phyloP scores from a whole-genome alignment of 64 coral and sea anemone species.

The Montipora foliosa region DNA sequence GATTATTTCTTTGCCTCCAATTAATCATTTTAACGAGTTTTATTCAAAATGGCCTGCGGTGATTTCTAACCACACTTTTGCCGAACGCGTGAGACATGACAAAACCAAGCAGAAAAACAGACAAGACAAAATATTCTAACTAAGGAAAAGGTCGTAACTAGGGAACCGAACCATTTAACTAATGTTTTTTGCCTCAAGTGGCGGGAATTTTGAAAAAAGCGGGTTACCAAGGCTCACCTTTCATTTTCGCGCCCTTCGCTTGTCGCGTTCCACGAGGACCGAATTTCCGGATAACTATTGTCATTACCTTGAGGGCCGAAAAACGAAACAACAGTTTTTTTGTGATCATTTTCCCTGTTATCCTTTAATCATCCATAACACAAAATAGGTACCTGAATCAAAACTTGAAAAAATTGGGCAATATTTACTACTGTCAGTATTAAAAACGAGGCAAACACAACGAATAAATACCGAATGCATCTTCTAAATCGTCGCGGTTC shows the following conservation, averaged over 20 bases:
- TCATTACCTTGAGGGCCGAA: no score
- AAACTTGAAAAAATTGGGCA: no score
- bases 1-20: not conserved
- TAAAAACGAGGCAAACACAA: no score
- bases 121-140: not conserved
- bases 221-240: not conserved
- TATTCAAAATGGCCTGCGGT: not conserved
- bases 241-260: constrained; percentile 20
- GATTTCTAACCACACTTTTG: not conserved
- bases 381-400: no score
- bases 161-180: not conserved
- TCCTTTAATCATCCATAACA: no score
- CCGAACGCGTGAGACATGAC: not conserved
- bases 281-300: no score
- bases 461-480: no score
- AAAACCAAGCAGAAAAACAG: not conserved
- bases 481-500: no score
- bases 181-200: not conserved
- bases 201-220: constrained; percentile 9
- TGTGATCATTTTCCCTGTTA: no score
- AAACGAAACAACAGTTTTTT: no score
- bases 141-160: not conserved
- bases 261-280: not conserved
- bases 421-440: no score
- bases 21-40: not conserved